Evolutionary conservation across 2,113 vertebrate genomes (phyloP).

Genomic region (Podarcis cretensis): DNA sequence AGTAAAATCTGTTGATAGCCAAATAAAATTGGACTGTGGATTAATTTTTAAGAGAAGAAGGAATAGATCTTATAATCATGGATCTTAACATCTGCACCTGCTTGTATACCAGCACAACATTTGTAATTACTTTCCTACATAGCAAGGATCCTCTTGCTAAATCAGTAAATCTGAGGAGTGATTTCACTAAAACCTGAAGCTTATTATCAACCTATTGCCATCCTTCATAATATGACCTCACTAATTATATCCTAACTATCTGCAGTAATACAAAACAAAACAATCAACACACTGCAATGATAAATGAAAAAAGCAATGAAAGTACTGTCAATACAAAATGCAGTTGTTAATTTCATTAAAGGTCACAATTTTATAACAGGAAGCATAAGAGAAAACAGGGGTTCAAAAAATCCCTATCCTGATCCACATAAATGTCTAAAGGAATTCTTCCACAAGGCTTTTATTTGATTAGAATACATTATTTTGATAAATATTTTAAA

Average conservation of each 20-base stretch:
- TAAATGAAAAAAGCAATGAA: background rate
- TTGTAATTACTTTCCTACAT: background rate
- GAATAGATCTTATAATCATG: background rate
- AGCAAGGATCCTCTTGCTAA: background rate
- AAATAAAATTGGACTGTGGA: background rate
- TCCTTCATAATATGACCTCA: background rate
- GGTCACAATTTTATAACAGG: background rate
- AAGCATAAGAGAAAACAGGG: background rate
- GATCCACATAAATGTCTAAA: background rate
- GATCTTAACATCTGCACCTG: background rate
- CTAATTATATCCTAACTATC: background rate
- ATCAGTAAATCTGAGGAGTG: background rate
- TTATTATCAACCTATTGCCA: background rate
- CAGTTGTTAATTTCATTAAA: background rate
- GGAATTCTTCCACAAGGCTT: background rate
- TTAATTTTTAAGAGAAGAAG: background rate
- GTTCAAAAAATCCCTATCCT: background rate
- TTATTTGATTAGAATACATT: background rate
- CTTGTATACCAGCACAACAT: background rate
- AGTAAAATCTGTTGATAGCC: background rate
- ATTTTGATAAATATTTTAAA: background rate
- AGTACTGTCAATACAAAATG: background rate
- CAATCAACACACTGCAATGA: background rate
- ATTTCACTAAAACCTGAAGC: background rate
- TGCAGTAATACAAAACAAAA: background rate